Conservation (phyloP, 2,113 vertebrate species). For the Tyrannus savana region DNA sequence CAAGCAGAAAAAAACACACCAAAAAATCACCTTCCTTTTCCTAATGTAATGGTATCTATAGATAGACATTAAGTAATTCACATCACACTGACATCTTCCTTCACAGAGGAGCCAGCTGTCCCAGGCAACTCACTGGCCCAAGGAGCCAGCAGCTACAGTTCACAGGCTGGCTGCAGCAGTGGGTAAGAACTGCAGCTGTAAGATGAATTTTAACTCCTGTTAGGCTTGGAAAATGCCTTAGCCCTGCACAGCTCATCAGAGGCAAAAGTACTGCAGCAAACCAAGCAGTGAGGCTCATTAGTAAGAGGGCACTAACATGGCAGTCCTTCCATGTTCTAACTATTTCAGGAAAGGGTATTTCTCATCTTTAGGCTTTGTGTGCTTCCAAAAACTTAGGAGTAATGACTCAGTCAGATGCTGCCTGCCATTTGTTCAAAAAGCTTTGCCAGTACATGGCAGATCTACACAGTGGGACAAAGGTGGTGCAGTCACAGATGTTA, state of each 20-base stretch:
- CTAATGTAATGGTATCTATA: not conserved
- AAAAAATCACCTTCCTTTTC: not conserved
- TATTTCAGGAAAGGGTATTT: not conserved
- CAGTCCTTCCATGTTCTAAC: not conserved
- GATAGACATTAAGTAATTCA: not conserved
- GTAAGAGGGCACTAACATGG: not conserved
- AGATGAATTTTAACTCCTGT: not conserved
- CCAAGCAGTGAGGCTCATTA: not conserved
- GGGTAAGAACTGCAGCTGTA: not conserved
- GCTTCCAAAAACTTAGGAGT: not conserved
- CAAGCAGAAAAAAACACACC: not conserved
- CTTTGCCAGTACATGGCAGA: not conserved
- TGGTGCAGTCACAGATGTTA: rapidly evolving
- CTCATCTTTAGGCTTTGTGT: not conserved
- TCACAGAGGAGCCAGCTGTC: not conserved
- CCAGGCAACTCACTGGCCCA: not conserved
- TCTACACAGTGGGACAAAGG: not conserved
- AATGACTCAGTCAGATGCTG: not conserved
- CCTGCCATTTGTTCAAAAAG: not conserved
- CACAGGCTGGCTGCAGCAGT: not conserved
- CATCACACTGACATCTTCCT: not conserved
- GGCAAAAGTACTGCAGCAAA: not conserved
- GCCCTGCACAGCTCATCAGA: not conserved
- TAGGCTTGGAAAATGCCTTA: not conserved
- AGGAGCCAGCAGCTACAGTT: not conserved